Evolutionary conservation across 2,888 invertebrate species (phyloP).

Genomic region (Meloe dianella): DNA sequence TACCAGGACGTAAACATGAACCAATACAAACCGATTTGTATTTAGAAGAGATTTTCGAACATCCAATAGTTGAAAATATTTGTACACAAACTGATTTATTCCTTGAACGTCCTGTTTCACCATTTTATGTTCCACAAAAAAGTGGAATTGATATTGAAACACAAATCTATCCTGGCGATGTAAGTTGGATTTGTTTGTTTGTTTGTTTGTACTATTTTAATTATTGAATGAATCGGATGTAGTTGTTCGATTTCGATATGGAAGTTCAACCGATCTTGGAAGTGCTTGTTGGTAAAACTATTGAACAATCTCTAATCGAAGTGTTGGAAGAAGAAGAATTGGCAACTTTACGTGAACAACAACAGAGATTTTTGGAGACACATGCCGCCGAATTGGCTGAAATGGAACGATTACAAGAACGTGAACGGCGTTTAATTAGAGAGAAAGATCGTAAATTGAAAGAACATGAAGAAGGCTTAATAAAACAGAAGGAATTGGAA

Average conservation of each 20-base stretch:
- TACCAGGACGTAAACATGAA: slow-evolving; percentile 83
- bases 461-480: slow-evolving; percentile 70
- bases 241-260: slow-evolving; percentile 90
- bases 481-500: slow-evolving; percentile 75
- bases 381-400: slow-evolving; percentile 85
- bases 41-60: slow-evolving; percentile 82
- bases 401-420: slow-evolving; percentile 68
- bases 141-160: slow-evolving; percentile 76
- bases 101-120: slow-evolving; percentile 81
- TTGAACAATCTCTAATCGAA: slow-evolving; percentile 88
- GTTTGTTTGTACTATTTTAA: slow-evolving; percentile 16
- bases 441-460: slow-evolving; percentile 78
- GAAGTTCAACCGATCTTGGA: slow-evolving; percentile 91
- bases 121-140: slow-evolving; percentile 78
- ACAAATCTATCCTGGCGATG: slow-evolving; percentile 90
- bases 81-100: slow-evolving; percentile 84
- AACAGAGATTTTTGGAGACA: slow-evolving; percentile 72
- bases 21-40: slow-evolving; percentile 89
- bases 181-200: too few relatives aligned
- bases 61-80: slow-evolving; percentile 76
- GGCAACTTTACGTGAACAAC: slow-evolving; percentile 79
- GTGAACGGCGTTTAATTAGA: slow-evolving; percentile 71
- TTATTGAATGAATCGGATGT: slow-evolving; percentile 17
- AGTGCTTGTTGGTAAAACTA: slow-evolving; percentile 85
- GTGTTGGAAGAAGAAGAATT: slow-evolving; percentile 93